These are phyloP conservation scores for Galerucella nymphaeae DNA, from an alignment of 2,888 invertebrate genomes.

Conservation along the genomic window DNA sequence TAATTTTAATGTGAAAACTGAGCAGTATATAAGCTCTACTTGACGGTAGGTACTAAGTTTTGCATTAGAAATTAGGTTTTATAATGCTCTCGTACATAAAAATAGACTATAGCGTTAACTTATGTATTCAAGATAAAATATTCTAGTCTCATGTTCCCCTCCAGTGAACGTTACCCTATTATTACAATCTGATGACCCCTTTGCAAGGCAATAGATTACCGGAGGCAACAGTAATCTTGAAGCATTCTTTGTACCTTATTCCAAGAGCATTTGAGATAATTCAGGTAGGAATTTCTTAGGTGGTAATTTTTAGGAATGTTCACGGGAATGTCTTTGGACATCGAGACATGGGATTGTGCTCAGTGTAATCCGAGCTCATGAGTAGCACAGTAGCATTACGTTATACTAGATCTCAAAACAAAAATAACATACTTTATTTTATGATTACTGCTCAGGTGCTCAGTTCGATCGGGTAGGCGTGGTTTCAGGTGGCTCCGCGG, in stretches of 20 bases:
- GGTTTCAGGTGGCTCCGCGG: slow-evolving; percentile 60
- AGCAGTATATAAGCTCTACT: too few species aligned
- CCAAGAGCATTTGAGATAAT: slow-evolving; percentile 35
- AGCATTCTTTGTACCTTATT: slow-evolving; percentile 45
- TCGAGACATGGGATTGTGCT: not conserved
- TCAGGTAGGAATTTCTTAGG: slow-evolving; percentile 42
- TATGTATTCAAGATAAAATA: slow-evolving; percentile 62
- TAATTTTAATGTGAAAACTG: too few species aligned
- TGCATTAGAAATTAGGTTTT: slow-evolving; percentile 13
- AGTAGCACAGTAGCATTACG: slow-evolving; percentile 11
- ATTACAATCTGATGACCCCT: slow-evolving; percentile 63
- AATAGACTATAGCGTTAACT: slow-evolving; percentile 38
- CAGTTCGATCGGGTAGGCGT: slow-evolving; percentile 63
- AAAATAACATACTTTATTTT: slow-evolving; percentile 53
- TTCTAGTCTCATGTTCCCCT: slow-evolving; percentile 62
- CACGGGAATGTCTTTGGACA: slow-evolving; percentile 26
- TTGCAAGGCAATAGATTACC: slow-evolving; percentile 56
- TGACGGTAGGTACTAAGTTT: too few species aligned
- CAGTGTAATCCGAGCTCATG: slow-evolving; percentile 18
- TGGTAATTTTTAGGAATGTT: slow-evolving; percentile 34
- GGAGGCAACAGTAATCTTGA: slow-evolving; percentile 42
- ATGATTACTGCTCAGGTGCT: slow-evolving; percentile 62
- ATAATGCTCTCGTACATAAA: slow-evolving; percentile 52
- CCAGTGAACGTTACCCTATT: slow-evolving; percentile 61
- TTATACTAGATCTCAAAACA: slow-evolving; percentile 55